These are phyloP conservation scores for Tethea ocularis DNA, from an alignment of 2,888 invertebrate genomes.

Conservation along the genomic window DNA sequence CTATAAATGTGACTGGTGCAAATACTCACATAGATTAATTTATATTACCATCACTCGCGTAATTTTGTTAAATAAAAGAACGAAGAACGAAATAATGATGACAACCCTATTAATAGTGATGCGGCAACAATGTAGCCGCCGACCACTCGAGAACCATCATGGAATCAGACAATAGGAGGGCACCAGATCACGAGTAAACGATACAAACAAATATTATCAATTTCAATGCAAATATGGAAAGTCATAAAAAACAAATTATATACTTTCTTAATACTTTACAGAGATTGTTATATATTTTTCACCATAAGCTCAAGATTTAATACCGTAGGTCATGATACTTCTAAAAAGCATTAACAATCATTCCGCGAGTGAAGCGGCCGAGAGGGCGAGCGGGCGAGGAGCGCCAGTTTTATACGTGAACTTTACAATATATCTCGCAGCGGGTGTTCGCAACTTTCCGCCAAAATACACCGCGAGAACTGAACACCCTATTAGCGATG, in stretches of 20 bases:
- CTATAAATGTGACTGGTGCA: not conserved
- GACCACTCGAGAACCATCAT: not conserved
- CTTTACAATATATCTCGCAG: conserved; percentile 3
- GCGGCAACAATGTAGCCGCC: not conserved
- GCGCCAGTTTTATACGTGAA: not conserved
- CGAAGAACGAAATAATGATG: too few relatives aligned
- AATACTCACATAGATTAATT: too few relatives aligned
- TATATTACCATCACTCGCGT: too few relatives aligned
- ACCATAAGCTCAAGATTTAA: not conserved
- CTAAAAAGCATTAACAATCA: not conserved
- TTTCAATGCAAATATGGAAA: not conserved
- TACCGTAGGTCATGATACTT: not conserved
- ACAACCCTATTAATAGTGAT: not conserved
- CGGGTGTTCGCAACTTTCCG: not conserved
- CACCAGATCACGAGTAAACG: not conserved
- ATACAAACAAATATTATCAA: not conserved
- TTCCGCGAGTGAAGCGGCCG: not conserved
- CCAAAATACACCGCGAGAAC: not conserved
- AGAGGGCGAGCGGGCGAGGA: not conserved
- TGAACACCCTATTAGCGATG: not conserved
- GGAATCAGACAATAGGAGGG: not conserved
- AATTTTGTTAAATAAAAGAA: too few relatives aligned
- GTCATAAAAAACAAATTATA: not conserved
- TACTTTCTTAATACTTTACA: not conserved
- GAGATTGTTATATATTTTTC: not conserved